A percentile compares a stretch with the other conserved stretches of the same genome.
Conservation (phyloP, 2,888 invertebrate genomes). For the Mythimna albipuncta region DNA sequence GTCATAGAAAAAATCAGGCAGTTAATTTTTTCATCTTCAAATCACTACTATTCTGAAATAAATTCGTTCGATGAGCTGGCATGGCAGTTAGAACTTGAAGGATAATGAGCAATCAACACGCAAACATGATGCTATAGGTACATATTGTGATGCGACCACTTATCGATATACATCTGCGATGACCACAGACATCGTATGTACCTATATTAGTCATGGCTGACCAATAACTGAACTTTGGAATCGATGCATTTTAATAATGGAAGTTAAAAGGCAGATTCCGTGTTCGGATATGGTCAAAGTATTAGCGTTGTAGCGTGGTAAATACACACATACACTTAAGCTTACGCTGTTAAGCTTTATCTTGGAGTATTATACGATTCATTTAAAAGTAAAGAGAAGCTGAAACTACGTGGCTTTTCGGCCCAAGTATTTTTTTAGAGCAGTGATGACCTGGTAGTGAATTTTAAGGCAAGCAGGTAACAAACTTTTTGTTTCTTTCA, state of each 20-base stretch:
- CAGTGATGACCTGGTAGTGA: neutral
- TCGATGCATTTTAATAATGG: conserved; percentile 41
- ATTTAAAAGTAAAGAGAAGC: neutral
- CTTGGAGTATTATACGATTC: neutral
- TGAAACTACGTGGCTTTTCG: neutral
- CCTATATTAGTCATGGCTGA: conserved; percentile 55
- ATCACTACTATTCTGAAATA: conserved; percentile 10
- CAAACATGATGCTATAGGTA: conserved; percentile 37
- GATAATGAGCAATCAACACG: conserved; percentile 59
- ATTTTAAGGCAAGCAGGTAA: too few relatives aligned
- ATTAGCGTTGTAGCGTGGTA: neutral
- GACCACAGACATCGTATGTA: conserved; percentile 49
- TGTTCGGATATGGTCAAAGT: conserved; percentile 12
- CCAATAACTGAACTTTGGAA: conserved; percentile 41
- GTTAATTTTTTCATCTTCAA: neutral
- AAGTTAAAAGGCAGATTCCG: conserved; percentile 9
- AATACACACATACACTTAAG: neutral
- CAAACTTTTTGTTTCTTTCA: neutral
- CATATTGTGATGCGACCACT: conserved; percentile 16
- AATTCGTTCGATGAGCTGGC: conserved; percentile 33
- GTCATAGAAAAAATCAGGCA: conserved; percentile 3
- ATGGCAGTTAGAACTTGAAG: conserved; percentile 27
- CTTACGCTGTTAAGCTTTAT: neutral
- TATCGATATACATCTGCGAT: conserved; percentile 44
- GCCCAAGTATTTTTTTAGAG: neutral